These are phyloP conservation scores for Cerceris rybyensis DNA, from an alignment of 2,888 invertebrate genomes.

Conservation along the genomic window DNA sequence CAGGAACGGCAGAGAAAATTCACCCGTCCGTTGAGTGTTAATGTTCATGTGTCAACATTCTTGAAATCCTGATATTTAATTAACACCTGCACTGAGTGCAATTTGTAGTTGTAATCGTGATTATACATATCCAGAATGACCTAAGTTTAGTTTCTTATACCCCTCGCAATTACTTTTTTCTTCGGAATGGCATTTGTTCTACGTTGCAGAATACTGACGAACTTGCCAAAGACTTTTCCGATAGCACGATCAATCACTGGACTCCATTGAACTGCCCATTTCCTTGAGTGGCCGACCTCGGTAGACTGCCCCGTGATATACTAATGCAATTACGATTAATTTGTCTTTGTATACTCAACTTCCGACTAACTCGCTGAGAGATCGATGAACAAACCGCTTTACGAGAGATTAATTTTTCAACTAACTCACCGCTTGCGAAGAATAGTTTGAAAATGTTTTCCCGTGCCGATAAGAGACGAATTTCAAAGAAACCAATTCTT, in stretches of 20 bases:
- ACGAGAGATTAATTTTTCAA: constrained; percentile 40
- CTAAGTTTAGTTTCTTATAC: too few species aligned
- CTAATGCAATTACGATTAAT: constrained; percentile 25
- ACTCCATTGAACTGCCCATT: background rate
- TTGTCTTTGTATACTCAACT: background rate
- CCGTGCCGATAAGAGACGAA: too few species aligned
- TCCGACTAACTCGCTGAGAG: constrained; percentile 13
- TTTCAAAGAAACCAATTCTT: too few species aligned
- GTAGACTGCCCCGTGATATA: constrained; percentile 6
- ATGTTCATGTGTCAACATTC: too few species aligned
- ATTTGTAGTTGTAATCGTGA: too few species aligned
- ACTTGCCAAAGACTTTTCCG: constrained; percentile 9
- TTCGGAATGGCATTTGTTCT: too few species aligned
- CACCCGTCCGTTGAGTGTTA: too few species aligned
- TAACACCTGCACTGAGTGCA: too few species aligned
- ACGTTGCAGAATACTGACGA: background rate
- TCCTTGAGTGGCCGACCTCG: background rate
- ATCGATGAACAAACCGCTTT: constrained; percentile 4
- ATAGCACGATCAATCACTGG: constrained; percentile 23
- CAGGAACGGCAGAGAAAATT: too few species aligned
- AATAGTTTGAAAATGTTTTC: constrained; percentile 1
- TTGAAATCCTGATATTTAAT: too few species aligned
- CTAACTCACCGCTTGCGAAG: constrained; percentile 11
- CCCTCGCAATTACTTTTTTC: too few species aligned
- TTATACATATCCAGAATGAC: too few species aligned